A percentile compares a stretch with the other conserved stretches of the same genome.
Conservation (phyloP, 2,888 invertebrate genomes). For the Andrena camellia region DNA sequence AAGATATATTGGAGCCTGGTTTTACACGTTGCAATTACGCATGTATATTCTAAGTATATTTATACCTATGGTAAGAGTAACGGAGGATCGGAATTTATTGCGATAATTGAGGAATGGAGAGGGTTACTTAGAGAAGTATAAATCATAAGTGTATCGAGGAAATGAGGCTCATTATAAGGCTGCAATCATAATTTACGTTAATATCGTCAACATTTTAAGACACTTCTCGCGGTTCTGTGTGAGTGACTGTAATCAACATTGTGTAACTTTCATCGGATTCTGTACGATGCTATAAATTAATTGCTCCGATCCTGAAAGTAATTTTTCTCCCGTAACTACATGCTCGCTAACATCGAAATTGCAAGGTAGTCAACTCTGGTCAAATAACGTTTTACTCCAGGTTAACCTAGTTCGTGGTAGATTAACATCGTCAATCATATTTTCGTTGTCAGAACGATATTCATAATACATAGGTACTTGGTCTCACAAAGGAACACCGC, state of each 20-base stretch:
- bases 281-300: constrained; percentile 5
- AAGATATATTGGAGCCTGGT: no score
- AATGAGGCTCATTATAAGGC: constrained; percentile 12
- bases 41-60: no score
- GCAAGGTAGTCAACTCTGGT: constrained; percentile 14
- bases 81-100: constrained; percentile 18
- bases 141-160: constrained; percentile 17
- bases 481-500: no score
- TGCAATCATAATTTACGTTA: constrained; percentile 21
- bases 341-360: neutral
- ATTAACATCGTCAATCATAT: neutral
- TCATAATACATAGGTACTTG: neutral
- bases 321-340: neutral
- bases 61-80: no score
- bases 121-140: constrained; percentile 38
- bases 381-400: constrained; percentile 7
- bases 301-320: neutral
- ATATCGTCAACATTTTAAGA: constrained; percentile 18
- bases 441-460: neutral
- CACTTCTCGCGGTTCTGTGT: constrained; percentile 4
- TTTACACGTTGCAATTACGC: no score
- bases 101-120: constrained; percentile 27
- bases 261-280: neutral
- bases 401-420: neutral
- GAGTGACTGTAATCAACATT: neutral